Conservation (phyloP, 2,797 vertebrate genomes). For the Meda fulgida region DNA sequence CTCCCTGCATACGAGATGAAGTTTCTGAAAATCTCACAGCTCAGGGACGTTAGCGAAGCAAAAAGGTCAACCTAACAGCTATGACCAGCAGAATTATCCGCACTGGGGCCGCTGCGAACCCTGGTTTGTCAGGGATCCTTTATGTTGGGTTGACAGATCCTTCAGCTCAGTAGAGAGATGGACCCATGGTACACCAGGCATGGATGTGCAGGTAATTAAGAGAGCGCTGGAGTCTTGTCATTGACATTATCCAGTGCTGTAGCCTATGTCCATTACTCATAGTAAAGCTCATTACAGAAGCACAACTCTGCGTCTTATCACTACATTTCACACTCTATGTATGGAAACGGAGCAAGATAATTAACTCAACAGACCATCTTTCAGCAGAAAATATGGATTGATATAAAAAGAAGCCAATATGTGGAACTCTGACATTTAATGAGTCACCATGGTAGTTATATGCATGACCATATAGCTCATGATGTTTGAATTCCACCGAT, state of each 20-base stretch:
- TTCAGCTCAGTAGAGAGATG: constrained; percentile 25
- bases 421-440: constrained; percentile 56
- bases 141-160: constrained; percentile 27
- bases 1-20: not conserved
- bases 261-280: constrained; percentile 74
- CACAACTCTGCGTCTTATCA: constrained; percentile 73
- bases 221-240: constrained; percentile 57
- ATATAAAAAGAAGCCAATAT: constrained; percentile 64
- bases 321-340: constrained; percentile 70
- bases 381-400: constrained; percentile 71
- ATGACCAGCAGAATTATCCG: constrained; percentile 21
- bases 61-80: constrained; percentile 25
- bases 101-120: not conserved
- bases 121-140: constrained; percentile 10
- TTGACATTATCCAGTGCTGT: constrained; percentile 58
- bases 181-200: constrained; percentile 49
- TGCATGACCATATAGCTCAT: constrained; percentile 49
- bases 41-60: not conserved
- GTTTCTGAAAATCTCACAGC: constrained; percentile 7
- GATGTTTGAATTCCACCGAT: constrained; percentile 52
- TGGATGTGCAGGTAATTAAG: constrained; percentile 64
- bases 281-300: constrained; percentile 77
- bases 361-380: constrained; percentile 78
- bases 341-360: constrained; percentile 78
- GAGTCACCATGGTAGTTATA: constrained; percentile 43